A percentile compares a stretch with the other conserved stretches of the same genome.
Evolutionary conservation across 2,888 invertebrate species (phyloP).

Genomic region (Lathronympha strigana): DNA sequence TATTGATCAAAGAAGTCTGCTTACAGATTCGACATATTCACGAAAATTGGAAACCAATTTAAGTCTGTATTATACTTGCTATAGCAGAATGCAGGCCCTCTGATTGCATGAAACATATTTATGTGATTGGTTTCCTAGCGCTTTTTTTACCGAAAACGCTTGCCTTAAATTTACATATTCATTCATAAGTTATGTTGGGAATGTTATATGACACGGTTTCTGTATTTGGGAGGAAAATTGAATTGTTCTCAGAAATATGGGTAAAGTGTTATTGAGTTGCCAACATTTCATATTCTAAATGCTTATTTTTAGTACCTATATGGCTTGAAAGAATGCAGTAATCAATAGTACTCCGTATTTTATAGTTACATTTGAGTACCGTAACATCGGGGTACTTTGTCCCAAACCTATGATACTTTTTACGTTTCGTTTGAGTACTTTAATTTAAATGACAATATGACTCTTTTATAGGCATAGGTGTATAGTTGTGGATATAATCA

Average conservation of each 20-base stretch:
- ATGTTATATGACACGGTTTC: neutral
- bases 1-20: neutral
- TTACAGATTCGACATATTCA: neutral
- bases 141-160: neutral
- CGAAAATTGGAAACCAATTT: neutral
- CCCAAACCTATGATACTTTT: too few relatives aligned
- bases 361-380: too few relatives aligned
- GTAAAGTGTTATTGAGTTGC: too few relatives aligned
- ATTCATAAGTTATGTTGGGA: neutral
- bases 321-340: too few relatives aligned
- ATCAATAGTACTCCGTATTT: too few relatives aligned
- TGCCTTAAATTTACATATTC: neutral
- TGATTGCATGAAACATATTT: slow-evolving; percentile 22
- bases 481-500: too few relatives aligned
- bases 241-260: neutral
- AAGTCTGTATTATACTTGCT: neutral
- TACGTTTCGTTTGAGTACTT: too few relatives aligned
- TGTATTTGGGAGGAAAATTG: neutral
- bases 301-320: too few relatives aligned
- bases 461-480: too few relatives aligned
- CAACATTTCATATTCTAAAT: too few relatives aligned
- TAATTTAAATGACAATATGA: too few relatives aligned
- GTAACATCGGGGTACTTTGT: too few relatives aligned
- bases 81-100: neutral
- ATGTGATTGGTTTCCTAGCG: slow-evolving; percentile 14